phyloP scores from a whole-genome alignment of 2,888 invertebrate species.

The Scrobipalpa costella region DNA sequence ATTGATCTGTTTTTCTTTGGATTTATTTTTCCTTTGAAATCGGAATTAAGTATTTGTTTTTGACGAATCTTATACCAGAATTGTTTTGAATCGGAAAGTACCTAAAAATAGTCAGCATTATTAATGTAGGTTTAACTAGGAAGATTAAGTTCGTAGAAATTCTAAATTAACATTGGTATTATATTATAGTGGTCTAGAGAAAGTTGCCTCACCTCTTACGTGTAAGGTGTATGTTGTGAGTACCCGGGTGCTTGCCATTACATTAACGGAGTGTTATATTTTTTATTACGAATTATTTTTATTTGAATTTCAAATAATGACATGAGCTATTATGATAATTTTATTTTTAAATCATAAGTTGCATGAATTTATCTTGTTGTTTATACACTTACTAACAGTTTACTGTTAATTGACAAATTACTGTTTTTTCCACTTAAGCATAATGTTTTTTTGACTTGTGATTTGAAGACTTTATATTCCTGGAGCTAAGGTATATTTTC shows the following conservation, averaged over 20 bases:
- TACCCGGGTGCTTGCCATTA: slow-evolving; percentile 39
- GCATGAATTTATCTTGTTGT: slow-evolving; percentile 28
- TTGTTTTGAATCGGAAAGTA: too few relatives aligned
- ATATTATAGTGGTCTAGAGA: background rate
- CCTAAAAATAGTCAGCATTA: too few relatives aligned
- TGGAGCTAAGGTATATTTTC: background rate
- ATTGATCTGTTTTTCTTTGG: background rate
- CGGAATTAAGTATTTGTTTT: background rate
- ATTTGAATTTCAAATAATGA: slow-evolving; percentile 35
- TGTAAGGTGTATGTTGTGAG: slow-evolving; percentile 29
- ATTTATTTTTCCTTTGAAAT: background rate
- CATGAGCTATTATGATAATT: slow-evolving; percentile 35
- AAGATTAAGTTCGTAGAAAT: background rate
- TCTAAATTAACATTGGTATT: background rate
- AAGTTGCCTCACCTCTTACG: background rate
- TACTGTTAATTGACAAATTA: slow-evolving; percentile 30
- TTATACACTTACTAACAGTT: background rate
- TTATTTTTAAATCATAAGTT: slow-evolving; percentile 30
- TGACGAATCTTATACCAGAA: too few relatives aligned
- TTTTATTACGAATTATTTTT: slow-evolving; percentile 37
- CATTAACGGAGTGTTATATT: slow-evolving; percentile 36
- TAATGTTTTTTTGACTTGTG: slow-evolving; percentile 32
- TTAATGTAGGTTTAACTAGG: too few relatives aligned
- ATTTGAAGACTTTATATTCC: background rate
- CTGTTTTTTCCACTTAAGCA: slow-evolving; percentile 36